Base-by-base conservation (phyloP, 1,140 invertebrate species). In the Cydia splendana region DNA sequence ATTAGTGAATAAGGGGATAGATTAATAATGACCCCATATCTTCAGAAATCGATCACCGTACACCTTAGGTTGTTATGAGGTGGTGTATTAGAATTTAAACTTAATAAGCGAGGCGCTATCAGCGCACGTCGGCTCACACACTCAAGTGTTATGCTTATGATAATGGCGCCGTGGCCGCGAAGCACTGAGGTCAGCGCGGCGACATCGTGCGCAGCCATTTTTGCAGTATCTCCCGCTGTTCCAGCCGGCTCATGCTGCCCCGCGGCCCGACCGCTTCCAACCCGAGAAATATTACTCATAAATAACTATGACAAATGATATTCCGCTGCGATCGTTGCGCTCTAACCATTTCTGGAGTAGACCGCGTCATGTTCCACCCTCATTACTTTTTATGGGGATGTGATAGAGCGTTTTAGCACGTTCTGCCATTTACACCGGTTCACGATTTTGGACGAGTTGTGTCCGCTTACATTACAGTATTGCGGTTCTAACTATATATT, bases 181-280 rank as follows among this genome's bases (percentile, higher is more conserved):
- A 51, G 75, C 73, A 48, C 71, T 77, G 79, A 24, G 85, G 87
- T 85, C 85, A 83, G 74, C 65, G 53, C 79, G 79, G 78, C 81
- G 83, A 90, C 85, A 86, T 88, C 88, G 88, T 89, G 88, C 81
- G 83, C 76, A 45, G 81, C 86, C 85, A 88, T 88, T 90, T 85
- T 87, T 86, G 81, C 82, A 75, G 34, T 84, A 84, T 82, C 81
- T 82, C 84, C 81, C 81, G 81, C 81, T 84, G 85, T 80, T 82
- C 75, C 71, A 75, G 71, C 30, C 78, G 65, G 57, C 78, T 75
- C 75, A 57, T 75, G 73, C 65, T 77, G 78, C 80, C 78, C 82
- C 76, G 77, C 71, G 78, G 77, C 76, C 76, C 18, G 53, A 65
- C 77, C 79, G 69, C 81, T 77, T 79, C 65, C 71, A 79, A 80